Conservation (phyloP, 2,113 vertebrate genomes). For the Tragelaphus strepsiceros region DNA sequence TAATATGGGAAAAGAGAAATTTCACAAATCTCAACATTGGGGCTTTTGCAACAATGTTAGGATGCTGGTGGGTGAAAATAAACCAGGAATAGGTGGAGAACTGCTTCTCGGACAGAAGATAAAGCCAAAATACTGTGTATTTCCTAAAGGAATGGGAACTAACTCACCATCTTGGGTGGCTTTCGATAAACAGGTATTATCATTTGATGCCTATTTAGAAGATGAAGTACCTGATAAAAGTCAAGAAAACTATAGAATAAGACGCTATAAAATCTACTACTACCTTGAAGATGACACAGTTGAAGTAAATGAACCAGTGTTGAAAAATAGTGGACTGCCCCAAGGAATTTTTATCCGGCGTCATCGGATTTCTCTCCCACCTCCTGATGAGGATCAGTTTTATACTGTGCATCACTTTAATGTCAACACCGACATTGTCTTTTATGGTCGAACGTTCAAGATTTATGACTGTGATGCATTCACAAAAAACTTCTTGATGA, state of each 20-base stretch:
- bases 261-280: no score
- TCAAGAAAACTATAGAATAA: no score
- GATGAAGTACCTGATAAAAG: no score
- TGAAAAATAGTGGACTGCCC: no score
- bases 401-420: constrained; percentile 91
- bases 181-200: constrained; percentile 92
- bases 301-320: no score
- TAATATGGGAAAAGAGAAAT: constrained; percentile 82
- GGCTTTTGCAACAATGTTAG: constrained; percentile 82
- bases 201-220: no score
- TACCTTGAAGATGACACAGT: no score
- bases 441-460: constrained; percentile 87
- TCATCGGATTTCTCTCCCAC: constrained; percentile 89
- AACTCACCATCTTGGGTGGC: constrained; percentile 86
- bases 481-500: constrained; percentile 88
- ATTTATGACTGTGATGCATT: constrained; percentile 90
- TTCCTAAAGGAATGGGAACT: constrained; percentile 76
- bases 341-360: constrained; percentile 88
- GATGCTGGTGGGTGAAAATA: constrained; percentile 82
- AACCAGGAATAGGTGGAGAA: constrained; percentile 89
- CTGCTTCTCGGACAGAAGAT: constrained; percentile 80
- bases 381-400: constrained; percentile 87
- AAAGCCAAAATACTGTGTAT: constrained; percentile 78
- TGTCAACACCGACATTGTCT: constrained; percentile 84
- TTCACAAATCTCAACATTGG: constrained; percentile 92